Evolutionary conservation across 1,140 invertebrate genomes (phyloP).

Genomic region (Physella acuta): DNA sequence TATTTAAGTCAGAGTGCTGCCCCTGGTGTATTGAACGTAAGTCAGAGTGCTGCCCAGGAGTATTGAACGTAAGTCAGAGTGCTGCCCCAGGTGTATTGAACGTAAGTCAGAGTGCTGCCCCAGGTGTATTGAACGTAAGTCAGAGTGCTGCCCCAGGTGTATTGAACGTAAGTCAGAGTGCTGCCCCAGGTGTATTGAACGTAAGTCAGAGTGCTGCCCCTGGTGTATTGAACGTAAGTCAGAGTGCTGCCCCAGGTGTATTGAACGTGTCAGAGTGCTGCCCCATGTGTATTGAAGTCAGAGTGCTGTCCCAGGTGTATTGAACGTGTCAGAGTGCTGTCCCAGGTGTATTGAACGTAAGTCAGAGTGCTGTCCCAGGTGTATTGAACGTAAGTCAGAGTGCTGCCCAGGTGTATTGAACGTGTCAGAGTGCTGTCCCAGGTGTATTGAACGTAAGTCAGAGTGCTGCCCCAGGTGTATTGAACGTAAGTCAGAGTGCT

Average conservation of each 20-base stretch:
- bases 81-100: conserved; percentile 77
- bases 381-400: conserved; percentile 67
- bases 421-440: conserved; percentile 76
- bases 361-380: conserved; percentile 83
- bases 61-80: conserved; percentile 67
- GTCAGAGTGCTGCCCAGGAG: conserved; percentile 86
- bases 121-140: conserved; percentile 67
- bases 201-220: conserved; percentile 77
- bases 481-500: conserved; percentile 72
- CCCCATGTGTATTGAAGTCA: too few species aligned
- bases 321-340: conserved; percentile 73
- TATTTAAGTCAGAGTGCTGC: too few species aligned
- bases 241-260: conserved; percentile 85
- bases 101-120: conserved; percentile 77
- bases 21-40: conserved; percentile 69
- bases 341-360: conserved; percentile 69
- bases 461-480: conserved; percentile 84
- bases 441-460: conserved; percentile 67
- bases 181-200: conserved; percentile 74
- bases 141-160: conserved; percentile 86
- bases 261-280: conserved; percentile 53
- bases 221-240: conserved; percentile 67
- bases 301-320: conserved; percentile 84
- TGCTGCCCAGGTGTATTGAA: conserved; percentile 80
- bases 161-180: conserved; percentile 69